Evolutionary conservation across 2,888 invertebrate genomes (phyloP).

Genomic region (Cartodere bifasciata): DNA sequence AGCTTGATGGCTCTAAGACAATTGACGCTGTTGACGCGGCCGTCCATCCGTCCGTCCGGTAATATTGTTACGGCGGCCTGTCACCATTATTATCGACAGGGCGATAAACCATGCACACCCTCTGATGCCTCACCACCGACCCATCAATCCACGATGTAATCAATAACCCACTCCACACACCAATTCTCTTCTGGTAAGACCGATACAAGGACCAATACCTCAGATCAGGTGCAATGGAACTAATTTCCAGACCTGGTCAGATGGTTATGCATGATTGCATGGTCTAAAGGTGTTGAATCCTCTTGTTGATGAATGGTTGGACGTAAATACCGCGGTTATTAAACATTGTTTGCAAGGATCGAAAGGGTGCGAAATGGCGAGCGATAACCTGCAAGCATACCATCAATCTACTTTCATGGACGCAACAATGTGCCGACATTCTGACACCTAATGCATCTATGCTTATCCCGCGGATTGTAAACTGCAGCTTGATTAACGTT

Average conservation of each 20-base stretch:
- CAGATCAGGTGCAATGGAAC: too few species aligned
- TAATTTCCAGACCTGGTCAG: too few species aligned
- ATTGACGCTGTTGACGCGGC: slow-evolving; percentile 21
- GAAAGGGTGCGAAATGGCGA: slow-evolving; percentile 13
- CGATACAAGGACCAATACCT: too few species aligned
- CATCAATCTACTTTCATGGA: slow-evolving; percentile 28
- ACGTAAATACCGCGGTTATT: slow-evolving; percentile 10
- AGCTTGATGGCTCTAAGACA: slow-evolving; percentile 30
- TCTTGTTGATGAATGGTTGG: too few species aligned
- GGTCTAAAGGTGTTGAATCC: too few species aligned
- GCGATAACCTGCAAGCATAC: slow-evolving; percentile 16
- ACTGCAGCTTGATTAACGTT: slow-evolving; percentile 28
- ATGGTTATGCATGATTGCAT: too few species aligned
- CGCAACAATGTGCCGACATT: slow-evolving; percentile 29
- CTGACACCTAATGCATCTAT: slow-evolving; percentile 14
- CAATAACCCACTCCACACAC: too few species aligned
- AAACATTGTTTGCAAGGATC: slow-evolving; percentile 8
- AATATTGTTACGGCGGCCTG: slow-evolving; percentile 26
- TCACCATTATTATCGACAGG: slow-evolving; percentile 25
- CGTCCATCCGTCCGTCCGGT: too few species aligned
- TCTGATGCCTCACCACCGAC: too few species aligned
- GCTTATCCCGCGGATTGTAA: slow-evolving; percentile 14
- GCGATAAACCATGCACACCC: too few species aligned
- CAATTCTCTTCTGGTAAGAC: too few species aligned
- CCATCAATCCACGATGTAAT: too few species aligned